Evolutionary conservation across 2,888 invertebrate genomes (phyloP).

Genomic region (Oasisia sp.): DNA sequence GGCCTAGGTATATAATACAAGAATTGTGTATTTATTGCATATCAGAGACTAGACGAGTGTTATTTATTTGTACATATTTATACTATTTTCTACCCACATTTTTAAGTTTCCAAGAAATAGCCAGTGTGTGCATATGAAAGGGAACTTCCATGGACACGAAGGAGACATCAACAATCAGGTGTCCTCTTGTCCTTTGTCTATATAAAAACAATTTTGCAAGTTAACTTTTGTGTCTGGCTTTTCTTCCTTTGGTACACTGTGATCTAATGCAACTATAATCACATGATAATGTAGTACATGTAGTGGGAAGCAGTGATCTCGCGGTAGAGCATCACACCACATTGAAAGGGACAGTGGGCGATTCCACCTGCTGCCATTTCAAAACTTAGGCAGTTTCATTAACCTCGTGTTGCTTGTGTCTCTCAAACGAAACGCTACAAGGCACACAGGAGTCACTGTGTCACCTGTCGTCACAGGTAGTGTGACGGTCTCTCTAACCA

Average conservation of each 20-base stretch:
- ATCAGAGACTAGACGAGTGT: not conserved
- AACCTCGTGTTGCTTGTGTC: too few relatives aligned
- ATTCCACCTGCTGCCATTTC: not conserved
- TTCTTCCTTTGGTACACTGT: not conserved
- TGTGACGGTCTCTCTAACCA: too few relatives aligned
- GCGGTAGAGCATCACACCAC: not conserved
- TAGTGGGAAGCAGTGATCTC: not conserved
- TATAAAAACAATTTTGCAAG: not conserved
- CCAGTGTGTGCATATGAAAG: not conserved
- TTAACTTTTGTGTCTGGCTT: not conserved
- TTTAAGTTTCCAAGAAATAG: not conserved
- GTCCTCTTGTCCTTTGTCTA: not conserved
- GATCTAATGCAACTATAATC: too few relatives aligned
- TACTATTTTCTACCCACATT: not conserved
- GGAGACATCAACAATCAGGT: not conserved
- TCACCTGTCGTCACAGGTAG: too few relatives aligned
- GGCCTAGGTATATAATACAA: not conserved
- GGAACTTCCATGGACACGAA: not conserved
- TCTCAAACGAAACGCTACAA: too few relatives aligned
- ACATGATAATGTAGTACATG: not conserved
- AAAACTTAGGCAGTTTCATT: too few relatives aligned
- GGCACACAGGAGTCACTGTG: too few relatives aligned
- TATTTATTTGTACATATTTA: not conserved
- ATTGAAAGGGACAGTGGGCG: not conserved
- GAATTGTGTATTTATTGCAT: not conserved